Conservation (phyloP, 2,113 vertebrate species). For the Vireo altiloquus region DNA sequence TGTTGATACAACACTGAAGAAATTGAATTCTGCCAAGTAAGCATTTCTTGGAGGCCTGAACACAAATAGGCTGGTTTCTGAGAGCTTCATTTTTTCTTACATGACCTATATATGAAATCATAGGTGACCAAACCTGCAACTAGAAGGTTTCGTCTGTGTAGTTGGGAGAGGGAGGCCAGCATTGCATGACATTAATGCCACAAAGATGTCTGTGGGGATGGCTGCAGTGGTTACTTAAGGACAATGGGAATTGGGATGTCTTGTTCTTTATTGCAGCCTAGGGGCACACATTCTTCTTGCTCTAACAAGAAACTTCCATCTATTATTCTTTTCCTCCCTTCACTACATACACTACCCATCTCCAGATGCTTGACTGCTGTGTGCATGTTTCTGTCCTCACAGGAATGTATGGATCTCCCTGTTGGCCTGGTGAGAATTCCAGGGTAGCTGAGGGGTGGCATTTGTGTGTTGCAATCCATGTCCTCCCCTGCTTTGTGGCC, state of each 20-base stretch:
- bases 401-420: not conserved
- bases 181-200: not conserved
- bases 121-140: not conserved
- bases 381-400: not conserved
- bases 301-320: constrained; percentile 46
- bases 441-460: not conserved
- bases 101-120: not conserved
- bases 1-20: not conserved
- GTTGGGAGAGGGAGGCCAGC: not conserved
- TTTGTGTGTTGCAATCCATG: not conserved
- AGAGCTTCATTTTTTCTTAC: not conserved
- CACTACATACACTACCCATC: not conserved
- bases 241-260: constrained; percentile 14
- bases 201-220: not conserved
- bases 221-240: constrained; percentile 40
- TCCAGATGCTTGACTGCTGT: not conserved
- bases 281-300: constrained; percentile 36
- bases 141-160: not conserved
- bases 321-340: constrained; percentile 43
- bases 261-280: constrained; percentile 39
- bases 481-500: not conserved
- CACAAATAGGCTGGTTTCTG: not conserved
- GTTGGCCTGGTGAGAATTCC: not conserved
- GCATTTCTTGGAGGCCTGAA: not conserved
- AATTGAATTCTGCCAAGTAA: not conserved